Evolutionary conservation across 2,797 vertebrate genomes (phyloP).

Genomic region (Hydrolagus colliei): DNA sequence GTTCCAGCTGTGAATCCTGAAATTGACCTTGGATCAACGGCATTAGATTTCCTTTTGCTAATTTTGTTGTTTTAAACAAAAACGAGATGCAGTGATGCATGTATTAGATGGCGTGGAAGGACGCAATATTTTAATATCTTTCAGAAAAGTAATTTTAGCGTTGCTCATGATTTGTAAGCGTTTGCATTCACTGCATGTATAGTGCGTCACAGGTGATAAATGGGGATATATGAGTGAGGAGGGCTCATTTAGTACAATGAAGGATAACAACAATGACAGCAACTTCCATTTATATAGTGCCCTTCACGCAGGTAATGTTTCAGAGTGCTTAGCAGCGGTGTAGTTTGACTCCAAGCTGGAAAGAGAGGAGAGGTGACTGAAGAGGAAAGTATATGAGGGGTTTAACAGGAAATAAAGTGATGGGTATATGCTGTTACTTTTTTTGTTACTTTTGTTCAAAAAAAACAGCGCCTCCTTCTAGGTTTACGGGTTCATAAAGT

Average conservation of each 20-base stretch:
- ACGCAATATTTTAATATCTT: not conserved
- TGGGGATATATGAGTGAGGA: not conserved
- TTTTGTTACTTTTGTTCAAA: not conserved
- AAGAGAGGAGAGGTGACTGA: no score
- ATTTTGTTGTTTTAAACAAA: not conserved
- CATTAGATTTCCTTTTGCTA: no score
- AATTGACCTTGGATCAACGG: no score
- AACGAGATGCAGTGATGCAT: not conserved
- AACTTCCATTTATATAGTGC: no score
- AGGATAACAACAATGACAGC: not conserved
- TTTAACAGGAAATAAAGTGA: not conserved
- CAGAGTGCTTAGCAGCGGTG: no score
- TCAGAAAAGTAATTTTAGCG: not conserved
- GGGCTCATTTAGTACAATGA: not conserved
- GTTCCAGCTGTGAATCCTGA: constrained; percentile 17
- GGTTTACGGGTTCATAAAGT: constrained; percentile 50
- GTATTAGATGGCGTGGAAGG: not conserved
- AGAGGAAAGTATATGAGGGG: not conserved
- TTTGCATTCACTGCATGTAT: not conserved
- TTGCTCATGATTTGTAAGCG: not conserved
- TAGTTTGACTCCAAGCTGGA: no score
- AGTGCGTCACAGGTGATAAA: not conserved
- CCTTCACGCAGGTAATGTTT: no score
- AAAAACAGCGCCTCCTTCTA: constrained; percentile 36
- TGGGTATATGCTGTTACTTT: not conserved